Conservation (phyloP, 2,113 vertebrate species). For the Gorilla gorilla region DNA sequence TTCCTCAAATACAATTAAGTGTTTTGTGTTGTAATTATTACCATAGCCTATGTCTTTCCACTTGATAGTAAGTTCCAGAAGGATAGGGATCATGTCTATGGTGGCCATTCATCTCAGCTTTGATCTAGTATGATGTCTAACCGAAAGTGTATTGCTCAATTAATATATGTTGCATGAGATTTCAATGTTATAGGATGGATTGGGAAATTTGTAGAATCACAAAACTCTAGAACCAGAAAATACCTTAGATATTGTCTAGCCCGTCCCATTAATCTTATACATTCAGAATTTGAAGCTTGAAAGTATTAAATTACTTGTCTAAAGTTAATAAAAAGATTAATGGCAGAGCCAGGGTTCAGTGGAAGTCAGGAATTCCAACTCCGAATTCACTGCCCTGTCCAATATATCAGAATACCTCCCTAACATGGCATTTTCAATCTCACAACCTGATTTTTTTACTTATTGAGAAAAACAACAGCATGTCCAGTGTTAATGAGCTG, state of each 20-base stretch:
- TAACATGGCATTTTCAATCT: background rate
- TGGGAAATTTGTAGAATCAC: background rate
- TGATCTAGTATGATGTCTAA: background rate
- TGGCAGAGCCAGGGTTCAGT: background rate
- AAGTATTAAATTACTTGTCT: background rate
- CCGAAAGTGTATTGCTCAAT: background rate
- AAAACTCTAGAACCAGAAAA: conserved; percentile 22
- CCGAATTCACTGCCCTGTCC: background rate
- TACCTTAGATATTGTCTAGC: background rate
- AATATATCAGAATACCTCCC: background rate
- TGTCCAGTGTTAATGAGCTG: background rate
- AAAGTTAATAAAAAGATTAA: background rate
- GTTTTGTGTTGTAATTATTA: background rate
- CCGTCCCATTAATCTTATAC: background rate
- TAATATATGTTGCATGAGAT: background rate
- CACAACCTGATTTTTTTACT: background rate
- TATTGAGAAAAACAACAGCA: background rate
- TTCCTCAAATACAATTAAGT: background rate
- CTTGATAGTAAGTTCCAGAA: background rate
- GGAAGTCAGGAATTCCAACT: background rate
- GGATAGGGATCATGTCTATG: background rate
- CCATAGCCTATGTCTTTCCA: background rate
- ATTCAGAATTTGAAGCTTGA: background rate
- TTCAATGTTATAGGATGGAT: background rate
- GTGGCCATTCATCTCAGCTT: background rate